A percentile compares a stretch with the other conserved stretches of the same genome.
phyloP scores from a whole-genome alignment of 2,113 vertebrate genomes.

The Tragelaphus imberbis region DNA sequence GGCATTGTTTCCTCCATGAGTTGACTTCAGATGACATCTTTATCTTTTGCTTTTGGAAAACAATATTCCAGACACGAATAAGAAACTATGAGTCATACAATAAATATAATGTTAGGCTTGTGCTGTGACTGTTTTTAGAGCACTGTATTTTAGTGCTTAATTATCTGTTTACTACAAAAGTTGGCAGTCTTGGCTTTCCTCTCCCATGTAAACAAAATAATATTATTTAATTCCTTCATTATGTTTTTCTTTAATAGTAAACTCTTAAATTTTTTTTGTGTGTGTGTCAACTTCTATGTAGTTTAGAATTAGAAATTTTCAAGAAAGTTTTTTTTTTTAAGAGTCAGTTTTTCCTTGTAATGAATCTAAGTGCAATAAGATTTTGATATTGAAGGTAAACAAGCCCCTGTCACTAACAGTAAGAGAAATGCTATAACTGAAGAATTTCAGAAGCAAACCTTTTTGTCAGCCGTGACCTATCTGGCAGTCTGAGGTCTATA shows the following conservation, averaged over 20 bases:
- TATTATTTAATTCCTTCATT: constrained; percentile 47
- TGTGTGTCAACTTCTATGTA: background rate
- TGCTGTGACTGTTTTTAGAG: constrained; percentile 18
- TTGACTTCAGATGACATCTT: constrained; percentile 40
- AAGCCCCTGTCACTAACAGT: background rate
- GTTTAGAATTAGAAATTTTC: constrained; percentile 10
- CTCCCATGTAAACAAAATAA: constrained; percentile 61
- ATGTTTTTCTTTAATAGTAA: constrained; percentile 24
- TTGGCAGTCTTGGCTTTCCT: constrained; percentile 42
- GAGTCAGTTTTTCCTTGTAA: background rate
- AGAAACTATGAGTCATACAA: constrained; percentile 63
- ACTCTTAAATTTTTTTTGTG: background rate
- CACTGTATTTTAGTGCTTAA: constrained; percentile 59
- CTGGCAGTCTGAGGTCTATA: background rate
- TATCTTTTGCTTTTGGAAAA: constrained; percentile 57
- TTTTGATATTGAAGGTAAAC: constrained; percentile 2
- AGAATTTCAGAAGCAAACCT: background rate
- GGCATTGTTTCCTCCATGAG: background rate
- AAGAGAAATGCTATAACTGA: background rate
- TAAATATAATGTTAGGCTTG: constrained; percentile 61
- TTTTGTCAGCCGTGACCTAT: background rate
- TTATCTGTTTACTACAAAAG: constrained; percentile 65
- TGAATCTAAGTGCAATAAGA: background rate
- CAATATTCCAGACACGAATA: constrained; percentile 53
- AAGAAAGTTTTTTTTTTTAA: background rate